A percentile compares a stretch with the other conserved stretches of the same genome.
Conservation (phyloP, 2,113 vertebrate species). For the Lepidothrix coronata region DNA sequence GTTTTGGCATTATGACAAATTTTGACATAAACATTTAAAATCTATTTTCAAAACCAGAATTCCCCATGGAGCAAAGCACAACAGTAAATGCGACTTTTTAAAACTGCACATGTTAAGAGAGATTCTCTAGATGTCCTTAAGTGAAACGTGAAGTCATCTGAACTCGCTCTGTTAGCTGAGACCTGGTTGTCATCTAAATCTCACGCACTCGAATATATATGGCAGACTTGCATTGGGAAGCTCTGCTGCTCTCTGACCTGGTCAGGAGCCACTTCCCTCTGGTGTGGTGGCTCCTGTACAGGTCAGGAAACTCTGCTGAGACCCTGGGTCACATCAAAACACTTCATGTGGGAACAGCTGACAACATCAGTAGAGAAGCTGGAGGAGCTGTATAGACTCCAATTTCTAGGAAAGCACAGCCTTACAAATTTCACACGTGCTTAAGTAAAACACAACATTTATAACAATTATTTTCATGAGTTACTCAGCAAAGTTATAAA, state of each 20-base stretch:
- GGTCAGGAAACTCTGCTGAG: not conserved
- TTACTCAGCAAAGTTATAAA: not conserved
- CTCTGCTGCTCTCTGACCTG: not conserved
- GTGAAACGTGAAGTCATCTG: not conserved
- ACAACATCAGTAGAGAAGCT: not conserved
- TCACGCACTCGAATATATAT: not conserved
- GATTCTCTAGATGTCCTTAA: not conserved
- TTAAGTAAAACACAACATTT: not conserved
- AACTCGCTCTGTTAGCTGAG: not conserved
- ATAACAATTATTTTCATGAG: not conserved
- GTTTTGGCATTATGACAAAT: not conserved
- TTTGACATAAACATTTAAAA: not conserved
- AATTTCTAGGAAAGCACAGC: not conserved
- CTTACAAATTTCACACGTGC: not conserved
- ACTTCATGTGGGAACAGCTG: not conserved
- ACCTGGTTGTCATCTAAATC: not conserved
- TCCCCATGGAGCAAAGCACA: not conserved
- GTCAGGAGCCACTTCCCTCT: too few relatives aligned
- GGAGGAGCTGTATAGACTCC: not conserved
- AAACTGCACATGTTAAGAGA: not conserved
- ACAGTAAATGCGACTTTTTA: fast-evolving
- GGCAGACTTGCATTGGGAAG: not conserved
- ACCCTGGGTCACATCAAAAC: not conserved
- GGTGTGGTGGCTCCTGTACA: fast-evolving
- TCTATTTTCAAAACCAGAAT: not conserved